These are phyloP conservation scores for Neoniphon sammara DNA, from an alignment of 2,797 vertebrate species.

Conservation along the genomic window DNA sequence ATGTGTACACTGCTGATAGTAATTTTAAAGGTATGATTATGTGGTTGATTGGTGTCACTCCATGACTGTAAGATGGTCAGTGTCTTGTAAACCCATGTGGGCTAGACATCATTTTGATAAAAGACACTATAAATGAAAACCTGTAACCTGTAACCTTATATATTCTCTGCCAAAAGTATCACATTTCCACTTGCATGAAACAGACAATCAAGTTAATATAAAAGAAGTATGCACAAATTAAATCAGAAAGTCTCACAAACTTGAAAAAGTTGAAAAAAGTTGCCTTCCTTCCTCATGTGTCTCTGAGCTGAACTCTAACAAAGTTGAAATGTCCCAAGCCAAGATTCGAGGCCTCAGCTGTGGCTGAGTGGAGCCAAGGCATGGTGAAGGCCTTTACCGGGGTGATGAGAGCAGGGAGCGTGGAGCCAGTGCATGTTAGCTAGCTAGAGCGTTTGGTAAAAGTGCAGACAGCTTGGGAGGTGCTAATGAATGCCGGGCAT, in stretches of 20 bases:
- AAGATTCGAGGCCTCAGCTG: conserved; percentile 83
- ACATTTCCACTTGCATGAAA: conserved; percentile 6
- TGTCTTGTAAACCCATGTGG: no score
- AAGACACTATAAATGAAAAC: no score
- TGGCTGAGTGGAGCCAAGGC: conserved; percentile 76
- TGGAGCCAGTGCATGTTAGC: conserved; percentile 81
- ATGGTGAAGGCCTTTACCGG: conserved; percentile 79
- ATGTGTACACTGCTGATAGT: not conserved
- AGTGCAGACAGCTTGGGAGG: conserved; percentile 86
- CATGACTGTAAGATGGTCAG: no score
- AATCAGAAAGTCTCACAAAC: conserved; percentile 61
- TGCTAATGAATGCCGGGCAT: conserved; percentile 86
- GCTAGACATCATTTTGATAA: no score
- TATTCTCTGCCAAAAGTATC: not conserved
- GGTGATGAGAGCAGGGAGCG: conserved; percentile 81
- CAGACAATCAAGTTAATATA: not conserved
- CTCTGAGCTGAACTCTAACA: conserved; percentile 74
- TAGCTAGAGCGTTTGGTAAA: conserved; percentile 83
- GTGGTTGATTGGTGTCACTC: no score
- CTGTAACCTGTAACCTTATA: no score
- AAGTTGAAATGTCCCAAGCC: conserved; percentile 80
- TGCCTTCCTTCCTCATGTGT: conserved; percentile 59
- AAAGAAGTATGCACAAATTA: conserved; percentile 20
- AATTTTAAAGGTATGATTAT: not conserved
- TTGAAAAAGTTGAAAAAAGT: conserved; percentile 63